Evolutionary conservation across 2,113 vertebrate genomes (phyloP).

Genomic region (Microcebus jonahi): DNA sequence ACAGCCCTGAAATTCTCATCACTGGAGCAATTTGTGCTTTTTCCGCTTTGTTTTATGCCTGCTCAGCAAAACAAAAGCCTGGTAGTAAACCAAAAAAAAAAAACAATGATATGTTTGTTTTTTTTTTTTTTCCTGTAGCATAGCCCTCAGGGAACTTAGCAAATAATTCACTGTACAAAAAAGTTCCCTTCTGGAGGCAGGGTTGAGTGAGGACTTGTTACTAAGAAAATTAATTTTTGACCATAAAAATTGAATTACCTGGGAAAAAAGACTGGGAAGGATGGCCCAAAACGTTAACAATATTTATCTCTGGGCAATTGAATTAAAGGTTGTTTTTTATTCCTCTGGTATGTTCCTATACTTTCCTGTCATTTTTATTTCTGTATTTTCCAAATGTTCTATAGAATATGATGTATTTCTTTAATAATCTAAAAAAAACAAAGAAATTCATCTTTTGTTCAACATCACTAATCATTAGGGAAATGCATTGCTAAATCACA

Average conservation of each 20-base stretch:
- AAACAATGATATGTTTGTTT: neutral
- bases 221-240: neutral
- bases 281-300: neutral
- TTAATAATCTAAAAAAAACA: conserved; percentile 30
- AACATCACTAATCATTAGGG: neutral
- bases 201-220: neutral
- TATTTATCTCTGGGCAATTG: neutral
- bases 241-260: conserved; percentile 9
- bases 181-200: neutral
- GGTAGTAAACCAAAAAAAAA: neutral
- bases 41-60: neutral
- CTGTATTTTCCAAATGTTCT: neutral
- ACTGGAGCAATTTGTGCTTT: neutral
- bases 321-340: neutral
- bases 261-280: neutral
- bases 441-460: conserved; percentile 33
- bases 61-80: neutral
- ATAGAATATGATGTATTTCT: neutral
- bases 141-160: neutral
- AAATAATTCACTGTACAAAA: neutral
- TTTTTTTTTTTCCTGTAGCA: neutral
- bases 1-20: neutral
- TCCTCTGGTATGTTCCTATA: neutral
- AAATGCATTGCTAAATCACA: neutral
- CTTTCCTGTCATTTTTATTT: conserved; percentile 22